Evolutionary conservation across 2,113 vertebrate genomes (phyloP).

Genomic region (Puntigrus tetrazona): DNA sequence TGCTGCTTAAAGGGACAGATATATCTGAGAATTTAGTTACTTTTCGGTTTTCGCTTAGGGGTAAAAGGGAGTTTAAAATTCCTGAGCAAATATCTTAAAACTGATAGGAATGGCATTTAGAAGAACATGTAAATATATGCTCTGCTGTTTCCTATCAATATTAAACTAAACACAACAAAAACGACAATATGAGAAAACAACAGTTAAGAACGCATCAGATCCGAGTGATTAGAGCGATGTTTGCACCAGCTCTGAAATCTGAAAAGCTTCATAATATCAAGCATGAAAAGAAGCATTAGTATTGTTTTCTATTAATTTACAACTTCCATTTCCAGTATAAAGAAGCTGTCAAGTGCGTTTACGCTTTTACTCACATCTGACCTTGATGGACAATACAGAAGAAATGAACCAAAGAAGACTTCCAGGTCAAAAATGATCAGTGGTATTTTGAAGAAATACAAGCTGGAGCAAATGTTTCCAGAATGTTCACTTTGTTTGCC

Average conservation of each 20-base stretch:
- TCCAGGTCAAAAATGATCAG: not conserved
- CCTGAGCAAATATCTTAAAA: not conserved
- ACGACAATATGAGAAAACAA: not conserved
- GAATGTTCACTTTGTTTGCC: not conserved
- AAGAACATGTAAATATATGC: not conserved
- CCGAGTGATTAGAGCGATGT: not conserved
- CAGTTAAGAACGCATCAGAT: not conserved
- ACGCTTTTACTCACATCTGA: not conserved
- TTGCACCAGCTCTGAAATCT: not conserved
- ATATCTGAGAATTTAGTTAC: not conserved
- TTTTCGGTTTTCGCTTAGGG: not conserved
- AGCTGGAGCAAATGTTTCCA: not conserved
- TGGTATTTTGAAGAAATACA: not conserved
- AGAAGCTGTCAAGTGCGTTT: not conserved
- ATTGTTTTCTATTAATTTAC: not conserved
- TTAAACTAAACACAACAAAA: not conserved
- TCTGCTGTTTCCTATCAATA: not conserved
- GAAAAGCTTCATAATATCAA: not conserved
- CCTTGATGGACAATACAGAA: not conserved
- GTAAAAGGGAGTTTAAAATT: not conserved
- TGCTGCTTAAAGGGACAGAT: not conserved
- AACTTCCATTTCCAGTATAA: not conserved
- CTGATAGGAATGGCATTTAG: not conserved
- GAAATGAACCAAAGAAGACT: not conserved
- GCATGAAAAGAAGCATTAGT: not conserved